Conservation (phyloP, 2,888 invertebrate species). For the Phlogophora meticulosa region DNA sequence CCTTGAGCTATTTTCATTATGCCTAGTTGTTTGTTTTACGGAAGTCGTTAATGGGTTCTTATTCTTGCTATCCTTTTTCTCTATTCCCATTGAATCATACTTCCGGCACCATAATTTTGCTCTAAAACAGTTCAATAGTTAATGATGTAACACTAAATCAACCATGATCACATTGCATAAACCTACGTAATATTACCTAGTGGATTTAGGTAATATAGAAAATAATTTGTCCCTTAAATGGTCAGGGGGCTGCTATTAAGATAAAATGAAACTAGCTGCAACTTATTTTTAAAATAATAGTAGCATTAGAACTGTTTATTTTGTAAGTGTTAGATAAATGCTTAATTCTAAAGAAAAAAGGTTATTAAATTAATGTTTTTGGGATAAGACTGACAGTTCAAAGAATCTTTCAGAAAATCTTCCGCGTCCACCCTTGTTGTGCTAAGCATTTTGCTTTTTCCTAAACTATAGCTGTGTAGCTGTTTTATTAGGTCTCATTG, state of each 20-base stretch:
- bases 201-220: neutral
- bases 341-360: too few species aligned
- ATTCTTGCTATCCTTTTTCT: slow-evolving; percentile 8
- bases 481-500: slow-evolving; percentile 8
- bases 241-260: neutral
- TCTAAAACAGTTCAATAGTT: slow-evolving; percentile 26
- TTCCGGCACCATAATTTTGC: slow-evolving; percentile 25
- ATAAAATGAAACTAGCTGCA: neutral
- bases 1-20: slow-evolving; percentile 24
- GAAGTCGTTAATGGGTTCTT: slow-evolving; percentile 33
- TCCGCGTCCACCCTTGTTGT: slow-evolving; percentile 55
- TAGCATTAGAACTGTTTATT: neutral
- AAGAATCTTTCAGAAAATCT: too few species aligned
- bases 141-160: slow-evolving; percentile 5
- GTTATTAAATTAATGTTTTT: too few species aligned
- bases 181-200: slow-evolving; percentile 7
- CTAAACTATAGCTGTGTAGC: slow-evolving; percentile 29
- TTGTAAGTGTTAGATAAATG: neutral
- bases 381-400: neutral
- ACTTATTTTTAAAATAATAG: neutral
- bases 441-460: slow-evolving; percentile 34
- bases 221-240: neutral
- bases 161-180: slow-evolving; percentile 11
- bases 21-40: slow-evolving; percentile 22
- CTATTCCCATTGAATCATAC: slow-evolving; percentile 31